A percentile compares a stretch with the other conserved stretches of the same genome.
phyloP scores from a whole-genome alignment of 2,888 invertebrate genomes.

The Parthenolecanium corni region DNA sequence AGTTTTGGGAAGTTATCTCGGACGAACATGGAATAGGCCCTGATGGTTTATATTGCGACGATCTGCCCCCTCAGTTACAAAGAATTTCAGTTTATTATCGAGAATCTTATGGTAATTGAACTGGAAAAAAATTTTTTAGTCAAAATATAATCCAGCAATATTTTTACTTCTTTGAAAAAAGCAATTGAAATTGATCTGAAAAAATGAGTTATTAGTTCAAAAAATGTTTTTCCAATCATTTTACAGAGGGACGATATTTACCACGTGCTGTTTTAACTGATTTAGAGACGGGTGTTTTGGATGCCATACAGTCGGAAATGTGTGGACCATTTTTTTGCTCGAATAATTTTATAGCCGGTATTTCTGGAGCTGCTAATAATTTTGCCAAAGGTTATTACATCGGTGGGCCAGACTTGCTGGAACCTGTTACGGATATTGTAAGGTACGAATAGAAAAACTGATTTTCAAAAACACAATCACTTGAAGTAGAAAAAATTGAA shows the following conservation, averaged over 20 bases:
- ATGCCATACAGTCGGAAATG: constrained; percentile 18
- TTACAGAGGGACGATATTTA: constrained; percentile 27
- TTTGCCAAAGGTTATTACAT: constrained; percentile 22
- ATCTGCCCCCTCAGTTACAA: constrained; percentile 30
- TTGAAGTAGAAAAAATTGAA: no score
- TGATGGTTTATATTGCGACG: constrained; percentile 31
- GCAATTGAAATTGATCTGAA: no score
- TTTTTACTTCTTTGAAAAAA: no score
- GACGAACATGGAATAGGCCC: constrained; percentile 33
- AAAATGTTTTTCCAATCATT: not conserved
- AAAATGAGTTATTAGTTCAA: not conserved
- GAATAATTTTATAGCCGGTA: constrained; percentile 20
- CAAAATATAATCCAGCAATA: not conserved
- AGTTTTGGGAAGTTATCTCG: constrained; percentile 33
- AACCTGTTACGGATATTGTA: constrained; percentile 12
- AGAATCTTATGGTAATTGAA: constrained; percentile 19
- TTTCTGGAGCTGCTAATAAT: constrained; percentile 23
- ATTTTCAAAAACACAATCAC: not conserved
- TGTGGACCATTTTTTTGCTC: constrained; percentile 20
- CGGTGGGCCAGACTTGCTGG: constrained; percentile 14
- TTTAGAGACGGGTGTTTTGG: constrained; percentile 16
- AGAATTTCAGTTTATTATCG: constrained; percentile 29
- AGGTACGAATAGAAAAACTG: constrained; percentile 9
- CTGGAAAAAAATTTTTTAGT: not conserved
- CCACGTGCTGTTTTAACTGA: constrained; percentile 19